Evolutionary conservation across 1,140 invertebrate species (phyloP).

Genomic region (Drosophila seguyi): DNA sequence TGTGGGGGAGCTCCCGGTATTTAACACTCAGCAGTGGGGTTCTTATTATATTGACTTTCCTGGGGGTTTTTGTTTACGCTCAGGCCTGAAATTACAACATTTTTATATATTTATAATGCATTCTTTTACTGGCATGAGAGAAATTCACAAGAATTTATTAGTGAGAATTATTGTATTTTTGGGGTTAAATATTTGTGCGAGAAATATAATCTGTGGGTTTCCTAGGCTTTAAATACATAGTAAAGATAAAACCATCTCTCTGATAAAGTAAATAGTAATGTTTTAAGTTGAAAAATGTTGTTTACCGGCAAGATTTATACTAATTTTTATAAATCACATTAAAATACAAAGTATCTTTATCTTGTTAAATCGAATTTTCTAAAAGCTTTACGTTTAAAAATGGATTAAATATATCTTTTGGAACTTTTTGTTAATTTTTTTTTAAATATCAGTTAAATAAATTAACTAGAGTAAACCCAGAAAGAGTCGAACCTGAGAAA

Average conservation of each 20-base stretch:
- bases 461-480: too few relatives aligned
- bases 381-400: too few relatives aligned
- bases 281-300: neutral
- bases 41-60: neutral
- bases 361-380: too few relatives aligned
- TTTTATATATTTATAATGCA: neutral
- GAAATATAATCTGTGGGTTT: neutral
- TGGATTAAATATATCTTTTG: too few relatives aligned
- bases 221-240: neutral
- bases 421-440: too few relatives aligned
- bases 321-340: too few relatives aligned
- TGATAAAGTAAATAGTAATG: too few relatives aligned
- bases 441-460: too few relatives aligned
- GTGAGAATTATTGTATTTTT: neutral
- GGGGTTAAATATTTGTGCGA: neutral
- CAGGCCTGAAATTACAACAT: neutral
- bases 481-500: too few relatives aligned
- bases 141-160: slow-evolving; percentile 1
- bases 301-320: too few relatives aligned
- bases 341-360: too few relatives aligned
- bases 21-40: slow-evolving; percentile 4
- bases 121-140: neutral
- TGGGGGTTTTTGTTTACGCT: slow-evolving; percentile 2
- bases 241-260: neutral
- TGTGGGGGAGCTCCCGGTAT: slow-evolving; percentile 46